Evolutionary conservation across 2,888 invertebrate genomes (phyloP), one percentile per base, ranked within the genome.

Genomic region (Frankliniella fusca): DNA sequence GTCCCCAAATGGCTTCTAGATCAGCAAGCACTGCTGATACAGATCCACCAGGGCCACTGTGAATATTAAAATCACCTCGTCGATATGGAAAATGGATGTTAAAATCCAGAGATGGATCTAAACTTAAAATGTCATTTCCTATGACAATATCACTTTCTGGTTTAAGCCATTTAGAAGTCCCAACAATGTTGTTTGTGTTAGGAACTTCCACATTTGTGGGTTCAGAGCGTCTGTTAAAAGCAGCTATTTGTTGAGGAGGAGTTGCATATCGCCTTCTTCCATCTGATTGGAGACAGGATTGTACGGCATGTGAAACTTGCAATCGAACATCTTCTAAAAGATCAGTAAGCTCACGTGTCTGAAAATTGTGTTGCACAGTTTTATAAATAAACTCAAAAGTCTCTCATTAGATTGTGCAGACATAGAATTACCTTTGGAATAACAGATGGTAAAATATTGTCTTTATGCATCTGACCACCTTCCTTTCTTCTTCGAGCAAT

Each of bases 31-130:
- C 93, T 0, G 96, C 92, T 12, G 94, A 93, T 82, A 97, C 89
- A 0, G 97, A 96, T 0, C 97, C 97, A 0, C 97, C 97, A 28
- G 95, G 91, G 82, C 93, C 93, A 0, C 90, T 87, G 87, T 97
- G 97, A 7, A 97, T 88, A 89, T 98, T 96, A 23, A 98, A 91
- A 86, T 95, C 95, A 0, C 98, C 98, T 85, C 96, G 90, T 86
- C 92, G 91, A 86, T 96, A 94, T 0, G 98, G 98, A 88, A 97
- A 98, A 87, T 97, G 96, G 83, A 98, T 89, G 87, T 96, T 96
- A 86, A 94, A 98, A 80, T 93, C 91, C 82, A 93, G 90, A 79
- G 90, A 90, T 23, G 92, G 93, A 87, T 92, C 91, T 49, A 95
- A 88, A 84, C 92, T 91, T 20, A 95, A 86, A 83, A 93, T 93